Base-by-base conservation (phyloP, 2,888 invertebrate genomes). In the Sicus ferrugineus region DNA sequence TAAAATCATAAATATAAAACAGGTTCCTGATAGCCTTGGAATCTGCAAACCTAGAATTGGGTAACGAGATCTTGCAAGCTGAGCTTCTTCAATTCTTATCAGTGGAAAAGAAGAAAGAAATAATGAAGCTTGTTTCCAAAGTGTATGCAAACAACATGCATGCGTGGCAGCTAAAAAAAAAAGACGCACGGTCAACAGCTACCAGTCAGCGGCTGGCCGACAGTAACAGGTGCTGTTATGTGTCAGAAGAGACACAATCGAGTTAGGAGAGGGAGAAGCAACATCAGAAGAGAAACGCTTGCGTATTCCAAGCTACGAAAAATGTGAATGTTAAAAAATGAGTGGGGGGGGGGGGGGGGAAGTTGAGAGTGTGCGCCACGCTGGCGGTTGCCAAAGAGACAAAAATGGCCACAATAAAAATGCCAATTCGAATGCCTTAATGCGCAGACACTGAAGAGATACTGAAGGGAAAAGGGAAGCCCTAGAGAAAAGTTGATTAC, bases 131-230 rank as follows among this genome's bases (percentile, higher is more conserved):
- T 64, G 65, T 65, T 69, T 31, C 64, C 48, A 69, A 50, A 52
- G 34, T 31, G 42, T 38, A 23, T 63, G 58, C 63, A 68, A 52
- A 61, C 21, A 9, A 38, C 16, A 50, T 69, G 69, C 64, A 65
- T 64, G 69, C 69, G 69, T 69, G 69, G 69, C 69, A 65, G 31
- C 30, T 19, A 7, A 21, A 46, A 46, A 19, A 46, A 19, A 30
- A 6, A 54, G n/a, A 5, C 28, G n/a, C 28, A 58, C 3, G 21
- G 50, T 23, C 11, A 50, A 54, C 42, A 30, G 34, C 38, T 19
- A 66, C 26, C 7, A n/a, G 34, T 2, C 34, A 34, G 7, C 2
- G 1, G 14, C 9, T 34, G 14, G 34, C 34, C 34, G 2, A 1
- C 34, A 34, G 14, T 34, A 50, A n/a, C 42, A 28, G 48, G 31